phyloP scores from a whole-genome alignment of 64 coral and sea anemone genomes.

The Stichodactyla mertensii region DNA sequence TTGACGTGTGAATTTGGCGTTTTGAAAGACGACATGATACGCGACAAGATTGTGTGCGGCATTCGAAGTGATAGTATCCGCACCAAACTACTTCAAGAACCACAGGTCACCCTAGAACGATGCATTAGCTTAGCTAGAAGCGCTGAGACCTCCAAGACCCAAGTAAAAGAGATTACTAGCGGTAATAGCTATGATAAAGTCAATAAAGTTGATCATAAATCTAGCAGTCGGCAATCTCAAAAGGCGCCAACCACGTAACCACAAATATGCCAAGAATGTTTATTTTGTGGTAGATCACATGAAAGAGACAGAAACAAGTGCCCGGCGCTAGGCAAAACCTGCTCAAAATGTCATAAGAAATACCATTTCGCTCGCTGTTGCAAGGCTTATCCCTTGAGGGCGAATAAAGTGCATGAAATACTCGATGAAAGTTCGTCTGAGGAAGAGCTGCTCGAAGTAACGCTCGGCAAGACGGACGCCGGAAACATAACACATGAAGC shows the following conservation, averaged over 20 bases:
- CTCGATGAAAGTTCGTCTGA: constrained; percentile 16
- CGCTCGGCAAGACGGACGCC: constrained; percentile 8
- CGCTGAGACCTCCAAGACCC: constrained; percentile 7
- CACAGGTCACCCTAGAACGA: constrained; percentile 19
- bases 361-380: not conserved
- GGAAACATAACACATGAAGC: not conserved
- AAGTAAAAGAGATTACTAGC: not conserved
- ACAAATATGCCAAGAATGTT: too few relatives aligned
- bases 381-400: not conserved
- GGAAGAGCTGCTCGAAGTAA: constrained; percentile 23
- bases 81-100: constrained; percentile 18
- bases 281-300: not conserved
- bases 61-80: not conserved
- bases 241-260: too few relatives aligned
- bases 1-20: constrained; percentile 14
- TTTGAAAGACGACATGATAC: constrained; percentile 26
- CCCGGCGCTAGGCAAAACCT: not conserved
- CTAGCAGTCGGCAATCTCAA: too few relatives aligned
- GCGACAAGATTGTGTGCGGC: not conserved
- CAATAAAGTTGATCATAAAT: too few relatives aligned
- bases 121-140: not conserved
- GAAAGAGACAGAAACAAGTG: not conserved
- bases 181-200: not conserved
- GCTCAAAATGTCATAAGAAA: not conserved
- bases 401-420: not conserved